phyloP scores from a whole-genome alignment of 1,140 invertebrate species.

The Temnothorax longispinosus region DNA sequence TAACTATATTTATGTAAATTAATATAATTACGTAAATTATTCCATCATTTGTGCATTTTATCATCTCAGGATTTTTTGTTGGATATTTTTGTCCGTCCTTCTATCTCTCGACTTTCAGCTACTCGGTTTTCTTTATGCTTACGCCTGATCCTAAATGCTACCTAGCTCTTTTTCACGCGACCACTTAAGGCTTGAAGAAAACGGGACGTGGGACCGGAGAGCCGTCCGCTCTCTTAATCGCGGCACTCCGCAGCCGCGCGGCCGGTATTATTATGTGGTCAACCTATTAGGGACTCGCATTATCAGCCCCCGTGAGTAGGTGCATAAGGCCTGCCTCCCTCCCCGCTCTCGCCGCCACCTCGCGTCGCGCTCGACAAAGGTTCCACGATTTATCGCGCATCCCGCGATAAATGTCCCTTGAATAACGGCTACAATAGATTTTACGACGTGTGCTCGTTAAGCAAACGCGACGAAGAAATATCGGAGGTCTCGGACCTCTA shows the following conservation, averaged over 20 bases:
- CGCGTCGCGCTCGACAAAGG: slow-evolving; percentile 56
- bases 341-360: background rate
- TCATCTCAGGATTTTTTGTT: background rate
- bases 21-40: background rate
- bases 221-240: slow-evolving; percentile 66
- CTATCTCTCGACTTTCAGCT: slow-evolving; percentile 15
- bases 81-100: background rate
- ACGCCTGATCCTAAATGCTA: slow-evolving; percentile 47
- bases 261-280: slow-evolving; percentile 72
- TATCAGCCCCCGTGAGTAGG: slow-evolving; percentile 69
- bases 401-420: slow-evolving; percentile 45
- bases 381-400: slow-evolving; percentile 67
- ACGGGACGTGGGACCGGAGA: slow-evolving; percentile 60
- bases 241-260: slow-evolving; percentile 63
- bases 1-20: background rate
- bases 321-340: slow-evolving; percentile 59
- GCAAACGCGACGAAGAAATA: slow-evolving; percentile 33
- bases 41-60: background rate
- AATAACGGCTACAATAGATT: slow-evolving; percentile 46
- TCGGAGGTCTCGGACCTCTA: background rate
- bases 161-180: slow-evolving; percentile 58
- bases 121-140: slow-evolving; percentile 11
- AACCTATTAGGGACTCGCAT: slow-evolving; percentile 68
- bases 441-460: slow-evolving; percentile 45
- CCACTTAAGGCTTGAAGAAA: slow-evolving; percentile 56